Evolutionary conservation across 1,140 invertebrate species (phyloP), one percentile per base, ranked within the genome.

Genomic region (Drosophila neocordata): DNA sequence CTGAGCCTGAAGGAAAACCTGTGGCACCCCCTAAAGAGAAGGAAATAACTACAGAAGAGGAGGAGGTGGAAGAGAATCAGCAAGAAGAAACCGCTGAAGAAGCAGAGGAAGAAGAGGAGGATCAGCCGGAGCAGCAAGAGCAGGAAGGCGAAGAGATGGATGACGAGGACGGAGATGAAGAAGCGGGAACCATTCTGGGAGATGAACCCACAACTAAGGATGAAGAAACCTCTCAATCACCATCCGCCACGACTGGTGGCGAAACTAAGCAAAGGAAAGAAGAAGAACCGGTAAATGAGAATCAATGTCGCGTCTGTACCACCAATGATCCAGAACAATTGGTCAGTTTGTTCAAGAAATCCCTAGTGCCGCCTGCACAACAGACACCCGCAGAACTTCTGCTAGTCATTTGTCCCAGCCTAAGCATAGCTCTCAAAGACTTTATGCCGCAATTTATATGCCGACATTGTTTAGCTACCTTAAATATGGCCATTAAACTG

Each of bases 381-480:
- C 41, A 48, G 18, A 48, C 89, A 5, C 79, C 90, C 5, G 90
- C 89, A 12, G 91, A 91, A 56, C 83, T 90, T 72, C 64, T 92
- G 65, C 77, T 92, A 76, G 77, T 65, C 18, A 75, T 92, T 20
- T 92, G 91, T 24, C 82, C 91, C 51, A 79, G 65, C 31, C 80
- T 92, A 4, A 78, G 77, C 48, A 92, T 92, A 64, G 71, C 77
- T n/a, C 72, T 61, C 9, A 91, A 90, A 56, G 91, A 92, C 65
- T 92, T 87, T 64, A 80, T 92, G 77, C 91, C 91, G 1, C 91
- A 92, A 58, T 92, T 85, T 15, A 91, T 92, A 7, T 92, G 91
- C 62, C 72, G 57, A 18, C 55, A 59, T 22, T 92, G 91, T 63
- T 60, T 89, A 59, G 67, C 75, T 34, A 91, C 83, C 59, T 73